Evolutionary conservation across 2,888 invertebrate genomes (phyloP), one percentile per base, ranked within the genome.

Genomic region (Tetropium fuscum): DNA sequence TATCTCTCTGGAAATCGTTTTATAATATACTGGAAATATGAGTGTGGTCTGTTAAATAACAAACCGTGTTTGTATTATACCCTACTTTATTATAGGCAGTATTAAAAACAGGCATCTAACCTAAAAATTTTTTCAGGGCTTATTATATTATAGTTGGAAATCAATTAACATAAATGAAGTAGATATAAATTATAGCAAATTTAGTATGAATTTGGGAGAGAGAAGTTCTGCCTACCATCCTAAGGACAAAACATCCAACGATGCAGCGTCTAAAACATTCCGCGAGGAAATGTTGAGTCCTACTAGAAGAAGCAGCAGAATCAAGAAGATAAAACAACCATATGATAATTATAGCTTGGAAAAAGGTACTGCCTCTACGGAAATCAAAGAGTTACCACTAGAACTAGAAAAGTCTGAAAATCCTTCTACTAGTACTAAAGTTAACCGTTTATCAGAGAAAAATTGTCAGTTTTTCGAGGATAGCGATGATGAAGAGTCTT

Each of bases 401-500:
- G 32, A 19, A 19, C 7, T 19, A 30, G 7, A 32, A 16, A 3
- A 40, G 2, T 5, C 18, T 30, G 18, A 8, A 8, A 19, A n/a
- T 19, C 5, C 10, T 11, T 7, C 11, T 11, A 32, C 32, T 47
- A 34, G 13, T 11, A 18, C 10, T 27, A n/a, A 34, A 13, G 16
- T 3, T 18, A 47, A 47, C 20, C n/a, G n/a, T n/a, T n/a, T n/a
- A n/a, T n/a, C 27, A 34, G 48, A 22, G 6, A 18, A 36, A 20
- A 22, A 34, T 10, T 18, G n/a, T 48, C 22, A 22, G 36, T 13
- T 13, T 36, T 36, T 36, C 36, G 13, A 36, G 36, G 22, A 45
- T 18, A 47, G 25, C 47, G 36, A 43, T 19, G 48, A 43, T 8
- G 44, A 44, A 18, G 43, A 48, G 18, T 48, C 53, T 32, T 53